Base-by-base conservation (phyloP, 2,888 invertebrate genomes). In the Cryptosula pallasiana region DNA sequence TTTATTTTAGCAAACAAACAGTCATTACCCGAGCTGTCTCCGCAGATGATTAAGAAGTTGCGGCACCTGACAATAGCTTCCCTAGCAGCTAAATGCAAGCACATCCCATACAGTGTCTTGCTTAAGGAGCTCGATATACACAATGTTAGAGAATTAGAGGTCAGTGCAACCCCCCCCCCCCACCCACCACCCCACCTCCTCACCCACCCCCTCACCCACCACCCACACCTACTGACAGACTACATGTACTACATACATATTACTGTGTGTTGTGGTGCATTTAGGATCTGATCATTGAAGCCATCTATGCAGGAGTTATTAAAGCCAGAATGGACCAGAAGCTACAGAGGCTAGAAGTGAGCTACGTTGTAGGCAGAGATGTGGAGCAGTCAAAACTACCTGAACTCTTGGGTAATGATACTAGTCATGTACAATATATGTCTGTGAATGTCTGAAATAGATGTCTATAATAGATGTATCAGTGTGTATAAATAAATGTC, bases 291-390 rank as follows among this genome's bases (percentile, higher is more conserved):
- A 96, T 97, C 74, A 97, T 98, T 80, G 97, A 97, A 88, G 95
- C 95, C n/a, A 93, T 97, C 81, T 97, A 97, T 87, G 93, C 95
- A 76, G 93, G 93, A 83, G 93, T 97, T 77, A 94, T 96, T 78
- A 93, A 93, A 77, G 97, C 96, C 1, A 97, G 96, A 86, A 86
- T 98, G 76, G 97, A 97, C 85, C 97, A 97, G 84, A 93, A 94
- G 81, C 94, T 95, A 84, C 92, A 92, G 77, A 91, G 92, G 76
- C 87, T 97, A 54, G 96, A 97, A 86, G 91, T 97, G 0, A 96
- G 97, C 83, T 95, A 92, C 78, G 94, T 96, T 0, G 89, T 96
- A 45, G 96, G 96, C 0, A 88, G 97, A 25, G 97, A 98, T 81
- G 69, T 63, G 63, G 63, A 72, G 3, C 69, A 63, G n/a, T 27